Evolutionary conservation across 2,888 invertebrate genomes (phyloP).

Genomic region (Erpobdella octoculata): DNA sequence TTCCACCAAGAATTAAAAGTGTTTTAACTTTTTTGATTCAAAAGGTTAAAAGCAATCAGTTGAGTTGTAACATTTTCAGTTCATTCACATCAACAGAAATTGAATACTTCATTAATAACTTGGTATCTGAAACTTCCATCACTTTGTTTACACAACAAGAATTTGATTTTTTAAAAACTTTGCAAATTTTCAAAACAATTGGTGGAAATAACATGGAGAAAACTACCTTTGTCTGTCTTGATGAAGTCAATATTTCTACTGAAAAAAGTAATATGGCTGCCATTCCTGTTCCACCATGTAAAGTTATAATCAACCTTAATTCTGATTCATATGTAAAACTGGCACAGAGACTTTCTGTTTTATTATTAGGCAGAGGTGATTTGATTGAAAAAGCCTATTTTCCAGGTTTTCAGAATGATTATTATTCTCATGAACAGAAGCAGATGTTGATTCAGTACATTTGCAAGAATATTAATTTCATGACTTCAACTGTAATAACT

Average conservation of each 20-base stretch:
- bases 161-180: not conserved
- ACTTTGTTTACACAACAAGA: not conserved
- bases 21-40: not conserved
- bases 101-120: not conserved
- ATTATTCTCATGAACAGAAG: not conserved
- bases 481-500: not conserved
- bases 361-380: not conserved
- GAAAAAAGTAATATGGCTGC: not conserved
- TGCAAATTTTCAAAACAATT: conserved; percentile 23
- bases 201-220: not conserved
- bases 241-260: not conserved
- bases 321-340: not conserved
- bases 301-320: not conserved
- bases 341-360: not conserved
- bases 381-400: not conserved
- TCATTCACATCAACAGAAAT: too few species aligned
- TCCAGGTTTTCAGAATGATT: not conserved
- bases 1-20: conserved; percentile 9
- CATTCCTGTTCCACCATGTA: not conserved
- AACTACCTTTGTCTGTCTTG: not conserved
- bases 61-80: too few species aligned
- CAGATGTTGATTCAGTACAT: not conserved
- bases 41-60: not conserved
- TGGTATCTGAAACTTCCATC: not conserved
- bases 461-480: not conserved